Conservation (phyloP, 1,140 invertebrate species). For the Parapsyche elsis region DNA sequence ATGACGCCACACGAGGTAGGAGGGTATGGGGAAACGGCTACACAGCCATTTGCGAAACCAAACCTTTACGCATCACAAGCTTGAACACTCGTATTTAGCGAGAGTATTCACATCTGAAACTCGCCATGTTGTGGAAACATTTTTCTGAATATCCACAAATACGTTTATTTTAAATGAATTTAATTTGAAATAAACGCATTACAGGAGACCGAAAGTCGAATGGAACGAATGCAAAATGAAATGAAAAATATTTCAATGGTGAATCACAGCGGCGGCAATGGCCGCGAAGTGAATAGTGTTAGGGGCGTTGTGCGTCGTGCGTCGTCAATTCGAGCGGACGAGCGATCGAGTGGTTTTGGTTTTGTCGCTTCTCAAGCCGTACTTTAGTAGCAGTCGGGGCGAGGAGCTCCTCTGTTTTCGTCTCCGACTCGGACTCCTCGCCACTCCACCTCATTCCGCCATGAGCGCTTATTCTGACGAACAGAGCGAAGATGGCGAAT, state of each 20-base stretch:
- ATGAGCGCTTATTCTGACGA: slow-evolving; percentile 73
- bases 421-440: neutral
- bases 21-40: no score
- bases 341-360: neutral
- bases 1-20: no score
- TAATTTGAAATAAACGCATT: neutral
- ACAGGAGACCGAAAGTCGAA: neutral
- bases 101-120: no score
- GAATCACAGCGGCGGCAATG: neutral
- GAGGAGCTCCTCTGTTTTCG: neutral
- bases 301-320: neutral
- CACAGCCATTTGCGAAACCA: no score
- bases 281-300: neutral
- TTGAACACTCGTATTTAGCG: no score
- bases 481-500: slow-evolving; percentile 79
- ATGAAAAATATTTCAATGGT: neutral
- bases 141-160: no score
- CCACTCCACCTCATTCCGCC: slow-evolving; percentile 49
- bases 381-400: slow-evolving; percentile 1
- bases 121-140: no score
- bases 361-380: neutral
- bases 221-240: neutral
- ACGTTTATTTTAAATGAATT: no score
- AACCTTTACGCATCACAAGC: no score
- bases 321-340: neutral